Conservation (phyloP, 2,888 invertebrate species). For the Escarpia spicata region DNA sequence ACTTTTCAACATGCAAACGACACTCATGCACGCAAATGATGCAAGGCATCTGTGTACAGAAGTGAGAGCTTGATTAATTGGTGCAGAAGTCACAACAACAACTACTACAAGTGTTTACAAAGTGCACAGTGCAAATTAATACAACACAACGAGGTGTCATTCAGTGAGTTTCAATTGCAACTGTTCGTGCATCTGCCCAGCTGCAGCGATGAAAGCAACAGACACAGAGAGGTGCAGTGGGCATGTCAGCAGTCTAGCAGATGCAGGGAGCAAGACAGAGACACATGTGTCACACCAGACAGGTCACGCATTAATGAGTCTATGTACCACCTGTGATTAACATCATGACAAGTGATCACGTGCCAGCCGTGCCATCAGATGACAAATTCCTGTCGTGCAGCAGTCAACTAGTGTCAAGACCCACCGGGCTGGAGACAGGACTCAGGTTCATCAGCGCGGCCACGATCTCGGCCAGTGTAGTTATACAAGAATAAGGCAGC, state of each 20-base stretch:
- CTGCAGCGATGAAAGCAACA: neutral
- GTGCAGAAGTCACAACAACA: neutral
- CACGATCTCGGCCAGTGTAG: neutral
- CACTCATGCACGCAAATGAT: too few relatives aligned
- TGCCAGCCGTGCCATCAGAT: neutral
- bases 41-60: neutral
- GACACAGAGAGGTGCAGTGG: neutral
- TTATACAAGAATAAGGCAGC: too few relatives aligned
- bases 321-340: neutral
- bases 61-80: neutral
- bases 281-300: neutral
- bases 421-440: neutral
- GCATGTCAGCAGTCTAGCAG: neutral
- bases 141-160: neutral
- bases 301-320: neutral
- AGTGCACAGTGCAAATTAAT: neutral
- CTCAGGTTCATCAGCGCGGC: neutral
- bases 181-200: neutral
- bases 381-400: neutral
- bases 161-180: neutral
- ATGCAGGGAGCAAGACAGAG: neutral
- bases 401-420: constrained; percentile 3
- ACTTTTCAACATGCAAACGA: too few relatives aligned
- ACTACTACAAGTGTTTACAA: neutral
- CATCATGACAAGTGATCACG: neutral